These are phyloP conservation scores for Cryptocephalus moraei DNA, from an alignment of 2,888 invertebrate species.

Conservation along the genomic window DNA sequence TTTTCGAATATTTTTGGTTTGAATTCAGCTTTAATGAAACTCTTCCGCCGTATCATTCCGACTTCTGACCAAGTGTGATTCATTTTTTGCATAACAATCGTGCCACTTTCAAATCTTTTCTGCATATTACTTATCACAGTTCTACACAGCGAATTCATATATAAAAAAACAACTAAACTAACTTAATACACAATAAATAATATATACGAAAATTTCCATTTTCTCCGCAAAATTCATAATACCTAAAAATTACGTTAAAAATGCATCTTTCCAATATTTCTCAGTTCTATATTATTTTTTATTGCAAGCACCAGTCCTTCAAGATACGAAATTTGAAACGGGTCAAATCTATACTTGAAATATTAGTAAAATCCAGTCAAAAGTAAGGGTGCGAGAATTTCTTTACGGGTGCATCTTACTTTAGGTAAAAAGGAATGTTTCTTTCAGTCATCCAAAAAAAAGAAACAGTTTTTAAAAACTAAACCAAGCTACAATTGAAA, in stretches of 20 bases:
- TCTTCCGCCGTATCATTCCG: too few species aligned
- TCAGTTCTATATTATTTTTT: not conserved
- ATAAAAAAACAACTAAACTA: slow-evolving; percentile 1
- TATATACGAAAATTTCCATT: not conserved
- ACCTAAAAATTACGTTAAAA: too few species aligned
- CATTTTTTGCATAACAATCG: too few species aligned
- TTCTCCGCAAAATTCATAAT: too few species aligned
- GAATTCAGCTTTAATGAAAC: too few species aligned
- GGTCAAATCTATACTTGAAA: slow-evolving; percentile 24
- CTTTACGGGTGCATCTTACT: not conserved
- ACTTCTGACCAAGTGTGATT: too few species aligned
- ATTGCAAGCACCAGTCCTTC: slow-evolving; percentile 12
- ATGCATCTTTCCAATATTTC: not conserved
- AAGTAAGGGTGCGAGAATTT: too few species aligned
- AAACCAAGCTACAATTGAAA: not conserved
- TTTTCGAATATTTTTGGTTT: too few species aligned
- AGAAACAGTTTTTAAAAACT: not conserved
- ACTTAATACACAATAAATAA: not conserved
- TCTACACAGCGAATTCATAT: slow-evolving; percentile 27
- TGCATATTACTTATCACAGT: slow-evolving; percentile 28
- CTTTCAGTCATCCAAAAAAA: not conserved
- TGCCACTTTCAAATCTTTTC: slow-evolving; percentile 9
- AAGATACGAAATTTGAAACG: slow-evolving; percentile 24
- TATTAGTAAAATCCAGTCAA: not conserved
- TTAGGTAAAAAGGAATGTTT: slow-evolving; percentile 1